Percentiles rank a stretch among this genome's conserved stretches.
These are phyloP conservation scores for human DNA, from an alignment of 2,113 vertebrate species.

Conservation along the genomic window DNA sequence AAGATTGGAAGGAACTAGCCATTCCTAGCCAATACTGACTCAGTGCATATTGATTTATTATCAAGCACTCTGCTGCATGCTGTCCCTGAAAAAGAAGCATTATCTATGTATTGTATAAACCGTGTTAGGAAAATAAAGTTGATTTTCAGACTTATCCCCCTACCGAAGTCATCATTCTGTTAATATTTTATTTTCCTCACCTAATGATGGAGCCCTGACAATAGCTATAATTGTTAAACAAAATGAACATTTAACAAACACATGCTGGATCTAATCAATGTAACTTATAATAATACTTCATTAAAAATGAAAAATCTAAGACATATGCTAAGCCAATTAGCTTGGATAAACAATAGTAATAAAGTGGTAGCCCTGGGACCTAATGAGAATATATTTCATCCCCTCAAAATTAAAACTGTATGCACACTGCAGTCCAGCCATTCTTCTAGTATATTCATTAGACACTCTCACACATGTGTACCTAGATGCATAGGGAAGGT, in stretches of 20 bases:
- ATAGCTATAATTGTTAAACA: background rate
- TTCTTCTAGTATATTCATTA: background rate
- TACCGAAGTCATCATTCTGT: background rate
- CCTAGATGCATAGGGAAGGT: background rate
- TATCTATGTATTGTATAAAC: background rate
- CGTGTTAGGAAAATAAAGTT: background rate
- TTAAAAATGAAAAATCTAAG: background rate
- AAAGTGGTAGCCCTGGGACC: background rate
- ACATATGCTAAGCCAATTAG: background rate
- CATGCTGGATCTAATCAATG: background rate
- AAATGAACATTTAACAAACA: background rate
- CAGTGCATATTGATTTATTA: background rate
- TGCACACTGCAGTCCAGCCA: background rate
- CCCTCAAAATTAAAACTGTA: background rate
- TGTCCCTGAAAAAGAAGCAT: background rate
- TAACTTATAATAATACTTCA: background rate
- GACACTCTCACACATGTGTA: background rate
- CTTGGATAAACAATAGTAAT: background rate
- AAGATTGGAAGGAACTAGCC: background rate
- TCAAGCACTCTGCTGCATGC: background rate
- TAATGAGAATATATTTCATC: background rate
- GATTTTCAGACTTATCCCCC: background rate
- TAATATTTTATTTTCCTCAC: background rate
- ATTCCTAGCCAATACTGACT: background rate
- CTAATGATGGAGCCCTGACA: background rate